A percentile compares a stretch with the other conserved stretches of the same genome.
Evolutionary conservation across 2,888 invertebrate genomes (phyloP).

Genomic region (Pristionchus exspectatus): DNA sequence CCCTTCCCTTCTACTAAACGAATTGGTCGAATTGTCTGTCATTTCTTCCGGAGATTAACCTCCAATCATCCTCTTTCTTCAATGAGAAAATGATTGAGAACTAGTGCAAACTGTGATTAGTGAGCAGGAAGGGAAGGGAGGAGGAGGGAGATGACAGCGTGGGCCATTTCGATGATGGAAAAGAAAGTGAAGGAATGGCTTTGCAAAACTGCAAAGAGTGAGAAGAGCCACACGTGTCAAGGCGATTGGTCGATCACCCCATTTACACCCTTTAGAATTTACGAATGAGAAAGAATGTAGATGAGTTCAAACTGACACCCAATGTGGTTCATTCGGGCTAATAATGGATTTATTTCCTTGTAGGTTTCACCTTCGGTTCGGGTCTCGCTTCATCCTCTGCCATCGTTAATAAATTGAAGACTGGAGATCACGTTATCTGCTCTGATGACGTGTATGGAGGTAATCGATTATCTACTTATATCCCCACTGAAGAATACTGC

Average conservation of each 20-base stretch:
- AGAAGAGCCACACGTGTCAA: slow-evolving; percentile 32
- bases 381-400: slow-evolving; percentile 90
- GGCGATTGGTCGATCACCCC: slow-evolving; percentile 11
- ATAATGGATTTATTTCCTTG: slow-evolving; percentile 47
- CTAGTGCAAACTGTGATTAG: slow-evolving; percentile 42
- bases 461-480: slow-evolving; percentile 61
- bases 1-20: not conserved
- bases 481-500: not conserved
- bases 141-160: not conserved
- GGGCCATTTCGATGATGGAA: not conserved
- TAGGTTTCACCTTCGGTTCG: slow-evolving; percentile 86
- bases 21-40: slow-evolving; percentile 5
- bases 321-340: not conserved
- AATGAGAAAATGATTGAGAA: slow-evolving; percentile 33
- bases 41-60: slow-evolving; percentile 19
- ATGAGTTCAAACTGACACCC: not conserved
- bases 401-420: slow-evolving; percentile 86
- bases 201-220: slow-evolving; percentile 4
- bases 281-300: not conserved
- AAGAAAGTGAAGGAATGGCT: slow-evolving; percentile 2
- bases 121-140: not conserved
- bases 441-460: slow-evolving; percentile 97
- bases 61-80: not conserved
- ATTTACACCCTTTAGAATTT: not conserved
- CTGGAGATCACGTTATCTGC: slow-evolving; percentile 92